Conservation (phyloP, 2,888 invertebrate species). For the Drepanosiphum platanoidis region DNA sequence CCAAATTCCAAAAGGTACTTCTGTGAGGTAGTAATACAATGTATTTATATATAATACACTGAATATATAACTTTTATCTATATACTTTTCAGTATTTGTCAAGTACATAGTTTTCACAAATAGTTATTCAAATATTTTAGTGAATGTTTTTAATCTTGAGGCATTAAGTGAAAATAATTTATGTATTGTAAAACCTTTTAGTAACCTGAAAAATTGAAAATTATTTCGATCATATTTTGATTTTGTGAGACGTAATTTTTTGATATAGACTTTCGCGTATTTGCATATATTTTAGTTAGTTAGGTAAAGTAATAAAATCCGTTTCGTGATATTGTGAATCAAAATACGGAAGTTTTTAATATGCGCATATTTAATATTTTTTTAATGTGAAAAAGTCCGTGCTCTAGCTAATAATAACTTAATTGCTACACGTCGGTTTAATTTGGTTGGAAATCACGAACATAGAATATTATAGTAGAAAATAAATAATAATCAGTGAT, state of each 20-base stretch:
- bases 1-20: not conserved
- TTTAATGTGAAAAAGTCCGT: not conserved
- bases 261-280: not conserved
- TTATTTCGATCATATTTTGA: not conserved
- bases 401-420: not conserved
- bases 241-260: not conserved
- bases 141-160: not conserved
- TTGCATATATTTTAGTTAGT: not conserved
- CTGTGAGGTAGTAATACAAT: not conserved
- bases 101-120: not conserved
- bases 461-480: not conserved
- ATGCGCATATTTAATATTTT: not conserved
- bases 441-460: not conserved
- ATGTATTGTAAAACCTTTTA: not conserved
- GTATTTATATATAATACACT: no score
- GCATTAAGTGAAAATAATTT: not conserved
- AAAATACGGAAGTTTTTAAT: constrained; percentile 27
- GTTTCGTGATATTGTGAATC: not conserved
- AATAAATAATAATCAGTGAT: not conserved
- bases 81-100: not conserved
- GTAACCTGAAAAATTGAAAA: not conserved
- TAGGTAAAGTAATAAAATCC: not conserved
- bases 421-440: not conserved
- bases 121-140: not conserved
- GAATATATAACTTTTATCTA: no score